Base-by-base conservation (phyloP, 1,140 invertebrate genomes). In the Eurosta solidaginis region DNA sequence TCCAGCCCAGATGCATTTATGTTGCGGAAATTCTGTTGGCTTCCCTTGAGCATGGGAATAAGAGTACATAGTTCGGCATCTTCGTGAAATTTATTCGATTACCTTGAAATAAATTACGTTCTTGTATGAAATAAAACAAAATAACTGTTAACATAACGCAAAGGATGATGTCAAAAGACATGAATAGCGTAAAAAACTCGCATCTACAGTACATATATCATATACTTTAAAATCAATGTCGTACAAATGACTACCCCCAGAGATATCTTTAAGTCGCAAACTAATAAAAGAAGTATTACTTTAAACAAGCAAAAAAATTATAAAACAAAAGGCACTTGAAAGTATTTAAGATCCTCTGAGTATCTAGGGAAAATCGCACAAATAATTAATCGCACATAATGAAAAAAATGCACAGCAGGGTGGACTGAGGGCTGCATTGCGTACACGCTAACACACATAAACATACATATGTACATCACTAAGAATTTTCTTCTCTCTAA, bases 241-340 rank as follows among this genome's bases (percentile, higher is more conserved):
- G 2, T 20, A 68, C n/a, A n/a, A n/a, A n/a, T n/a, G n/a, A n/a
- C n/a, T n/a, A n/a, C n/a, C n/a, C 59, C 33, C n/a, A 14, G 33
- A 40, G 59, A 68, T 33, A 68, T 68, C 1, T 14, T 40, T n/a
- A 40, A 68, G 27, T 17, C 54, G 20, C 54, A 63, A 63, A 63
- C 54, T 63, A 29, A 63, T 33, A 68, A 20, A 17, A 12, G 33
- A 68, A 42, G 14, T 14, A 68, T 68, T 40, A 29, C 33, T 40
- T 40, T 33, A 68, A 54, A 68, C 9, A 33, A 7, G 33, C 10
- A 17, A 2, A 27, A 20, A n/a, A n/a, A n/a, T n/a, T n/a, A n/a
- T n/a, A n/a, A n/a, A n/a, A n/a, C n/a, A n/a, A n/a, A 68, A 68
- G n/a, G 59, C 59, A 68, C 59, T 68, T 68, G 59, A 68, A 40